Evolutionary conservation across 2,113 vertebrate species (phyloP).

Genomic region (Forbesichthys agassizii): DNA sequence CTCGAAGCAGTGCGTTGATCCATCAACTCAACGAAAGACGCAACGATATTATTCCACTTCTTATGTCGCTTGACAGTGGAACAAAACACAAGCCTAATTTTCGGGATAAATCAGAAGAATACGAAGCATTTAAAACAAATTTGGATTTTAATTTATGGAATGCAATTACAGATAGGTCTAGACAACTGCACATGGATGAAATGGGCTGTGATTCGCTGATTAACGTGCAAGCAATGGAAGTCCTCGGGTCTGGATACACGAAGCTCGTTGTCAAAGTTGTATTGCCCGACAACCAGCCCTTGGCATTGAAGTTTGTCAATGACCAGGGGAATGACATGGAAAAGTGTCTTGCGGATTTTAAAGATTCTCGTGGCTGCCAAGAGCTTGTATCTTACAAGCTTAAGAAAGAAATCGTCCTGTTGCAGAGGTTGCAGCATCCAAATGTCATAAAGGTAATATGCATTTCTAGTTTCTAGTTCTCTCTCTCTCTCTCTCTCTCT

Average conservation of each 20-base stretch:
- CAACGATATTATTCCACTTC: constrained; percentile 71
- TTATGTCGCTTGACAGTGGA: constrained; percentile 22
- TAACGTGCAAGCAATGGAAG: constrained; percentile 62
- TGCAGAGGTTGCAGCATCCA: constrained; percentile 80
- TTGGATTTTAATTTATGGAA: constrained; percentile 52
- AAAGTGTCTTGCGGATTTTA: constrained; percentile 79
- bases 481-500: background rate
- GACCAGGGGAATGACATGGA: constrained; percentile 82
- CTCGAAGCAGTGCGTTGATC: constrained; percentile 55
- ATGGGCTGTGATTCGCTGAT: constrained; percentile 77
- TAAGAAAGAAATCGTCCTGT: constrained; percentile 83
- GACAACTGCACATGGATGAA: constrained; percentile 44
- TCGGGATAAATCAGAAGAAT: background rate
- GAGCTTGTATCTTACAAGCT: constrained; percentile 83
- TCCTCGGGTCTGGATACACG: constrained; percentile 80
- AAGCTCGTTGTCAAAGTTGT: constrained; percentile 73
- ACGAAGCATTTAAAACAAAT: constrained; percentile 4
- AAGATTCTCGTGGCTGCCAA: constrained; percentile 69
- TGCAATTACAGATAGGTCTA: constrained; percentile 44
- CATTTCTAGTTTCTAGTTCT: background rate
- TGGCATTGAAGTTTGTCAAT: constrained; percentile 81
- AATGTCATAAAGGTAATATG: constrained; percentile 81
- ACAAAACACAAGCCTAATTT: background rate
- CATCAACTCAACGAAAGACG: constrained; percentile 69
- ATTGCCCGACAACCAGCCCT: constrained; percentile 56